Conservation (phyloP, 2,797 vertebrate species). For the Agapornis canus region DNA sequence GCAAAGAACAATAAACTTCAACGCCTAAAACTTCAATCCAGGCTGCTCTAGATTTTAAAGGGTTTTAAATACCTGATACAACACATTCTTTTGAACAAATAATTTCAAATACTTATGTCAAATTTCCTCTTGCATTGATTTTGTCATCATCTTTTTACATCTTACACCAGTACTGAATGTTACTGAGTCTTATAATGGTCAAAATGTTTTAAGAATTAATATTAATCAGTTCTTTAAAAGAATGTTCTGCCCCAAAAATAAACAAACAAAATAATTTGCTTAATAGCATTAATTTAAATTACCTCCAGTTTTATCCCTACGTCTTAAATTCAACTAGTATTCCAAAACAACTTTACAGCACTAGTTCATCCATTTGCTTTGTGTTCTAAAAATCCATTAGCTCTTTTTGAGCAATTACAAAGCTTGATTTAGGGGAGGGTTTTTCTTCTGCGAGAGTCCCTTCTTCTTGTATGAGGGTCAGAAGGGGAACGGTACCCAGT, state of each 20-base stretch:
- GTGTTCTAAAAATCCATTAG: neutral
- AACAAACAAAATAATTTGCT: neutral
- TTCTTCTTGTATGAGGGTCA: neutral
- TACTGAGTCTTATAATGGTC: neutral
- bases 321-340: neutral
- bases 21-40: neutral
- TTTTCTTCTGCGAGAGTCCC: neutral
- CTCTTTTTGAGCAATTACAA: neutral
- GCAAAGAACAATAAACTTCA: neutral
- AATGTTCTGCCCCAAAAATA: neutral
- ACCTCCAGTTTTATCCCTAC: neutral
- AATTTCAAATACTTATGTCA: neutral
- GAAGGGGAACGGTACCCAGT: neutral
- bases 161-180: neutral
- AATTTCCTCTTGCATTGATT: conserved; percentile 1
- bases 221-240: neutral
- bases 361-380: neutral
- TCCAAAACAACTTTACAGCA: neutral
- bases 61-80: neutral
- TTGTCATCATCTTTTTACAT: neutral
- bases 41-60: neutral
- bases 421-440: neutral
- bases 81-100: neutral
- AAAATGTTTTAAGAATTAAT: conserved; percentile 13
- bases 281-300: neutral